Percentiles rank a stretch among this genome's conserved stretches.
These are phyloP conservation scores for Anastrepha obliqua DNA, from an alignment of 1,140 invertebrate genomes.

Conservation along the genomic window DNA sequence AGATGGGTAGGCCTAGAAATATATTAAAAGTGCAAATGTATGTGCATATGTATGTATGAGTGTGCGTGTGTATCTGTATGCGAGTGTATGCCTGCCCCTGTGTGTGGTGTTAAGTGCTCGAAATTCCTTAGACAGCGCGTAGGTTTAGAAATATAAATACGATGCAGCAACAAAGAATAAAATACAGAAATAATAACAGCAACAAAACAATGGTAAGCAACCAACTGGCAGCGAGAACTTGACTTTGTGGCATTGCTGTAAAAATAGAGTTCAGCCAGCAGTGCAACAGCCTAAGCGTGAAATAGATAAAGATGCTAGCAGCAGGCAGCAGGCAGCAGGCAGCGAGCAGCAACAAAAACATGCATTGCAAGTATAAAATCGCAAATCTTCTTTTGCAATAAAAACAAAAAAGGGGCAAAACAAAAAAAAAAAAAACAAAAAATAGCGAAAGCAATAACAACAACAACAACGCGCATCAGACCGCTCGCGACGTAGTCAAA, in stretches of 20 bases:
- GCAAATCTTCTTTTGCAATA: not conserved
- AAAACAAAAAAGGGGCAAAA: too few relatives aligned
- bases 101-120: slow-evolving; percentile 47
- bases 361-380: not conserved
- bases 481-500: not conserved
- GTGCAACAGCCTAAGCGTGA: slow-evolving; percentile 19
- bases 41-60: not conserved
- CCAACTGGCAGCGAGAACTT: slow-evolving; percentile 27
- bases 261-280: slow-evolving; percentile 37
- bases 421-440: too few relatives aligned
- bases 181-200: not conserved
- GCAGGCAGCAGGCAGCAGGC: not conserved
- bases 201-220: not conserved
- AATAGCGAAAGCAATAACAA: not conserved
- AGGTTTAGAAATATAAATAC: not conserved
- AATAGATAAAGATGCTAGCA: slow-evolving; percentile 36
- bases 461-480: not conserved
- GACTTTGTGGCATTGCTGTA: slow-evolving; percentile 44
- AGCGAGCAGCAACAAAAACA: not conserved
- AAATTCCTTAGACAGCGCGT: slow-evolving; percentile 49
- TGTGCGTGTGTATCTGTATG: not conserved
- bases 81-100: not conserved
- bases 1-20: slow-evolving; percentile 12
- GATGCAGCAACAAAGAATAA: not conserved
- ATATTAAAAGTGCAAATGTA: not conserved